Base-by-base conservation (phyloP, 2,113 vertebrate genomes). In the Struthio camelus region DNA sequence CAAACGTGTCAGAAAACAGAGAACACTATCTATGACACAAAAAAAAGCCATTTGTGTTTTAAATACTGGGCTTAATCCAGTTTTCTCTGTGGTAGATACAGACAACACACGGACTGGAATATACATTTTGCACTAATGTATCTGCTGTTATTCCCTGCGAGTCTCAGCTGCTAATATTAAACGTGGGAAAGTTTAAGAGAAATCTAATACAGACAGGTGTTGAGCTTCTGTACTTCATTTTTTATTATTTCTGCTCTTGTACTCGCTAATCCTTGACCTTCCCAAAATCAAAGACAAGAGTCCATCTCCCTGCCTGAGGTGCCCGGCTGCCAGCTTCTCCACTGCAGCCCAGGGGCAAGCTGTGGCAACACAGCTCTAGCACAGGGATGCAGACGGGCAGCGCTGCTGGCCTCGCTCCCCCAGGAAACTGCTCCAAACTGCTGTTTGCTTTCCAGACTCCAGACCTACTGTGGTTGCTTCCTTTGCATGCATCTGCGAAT, bases 181-280 rank as follows among this genome's bases (percentile, higher is more conserved):
- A 23, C 40, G 32, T 12, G 2, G 42, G 11, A 51, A 94, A 83
- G 40, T 53, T 80, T 53, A 58, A 44, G 46, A 58, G 20, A 85
- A 87, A 66, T 40, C 66, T 46, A 80, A 38, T 8, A 16, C 3
- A 62, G 36, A 24, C 58, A 83, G 62, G 82, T 17, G 36, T 54
- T 95, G n/a, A 83, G 51, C 51, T 89, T 94, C 80, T 64, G 10
- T 27, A 83, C 28, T 40, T 80, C 3, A 36, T 76, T 95, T 92
- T 93, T 94, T n/a, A 84, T 87, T 86, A 85, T 88, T 76, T 48
- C 62, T 80, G n/a, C 70, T n/a, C 66, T 69, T 73, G 44, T 40
- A 54, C 72, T 40, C 77, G 72, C 76, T 95, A 85, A 93, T 89
- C 67, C 56, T 59, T 16, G 40, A 87, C 36, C 38, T 94, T 95